A percentile compares a stretch with the other conserved stretches of the same genome.
Conservation (phyloP, 1,140 invertebrate species). For the Aphaenogaster rudis region DNA sequence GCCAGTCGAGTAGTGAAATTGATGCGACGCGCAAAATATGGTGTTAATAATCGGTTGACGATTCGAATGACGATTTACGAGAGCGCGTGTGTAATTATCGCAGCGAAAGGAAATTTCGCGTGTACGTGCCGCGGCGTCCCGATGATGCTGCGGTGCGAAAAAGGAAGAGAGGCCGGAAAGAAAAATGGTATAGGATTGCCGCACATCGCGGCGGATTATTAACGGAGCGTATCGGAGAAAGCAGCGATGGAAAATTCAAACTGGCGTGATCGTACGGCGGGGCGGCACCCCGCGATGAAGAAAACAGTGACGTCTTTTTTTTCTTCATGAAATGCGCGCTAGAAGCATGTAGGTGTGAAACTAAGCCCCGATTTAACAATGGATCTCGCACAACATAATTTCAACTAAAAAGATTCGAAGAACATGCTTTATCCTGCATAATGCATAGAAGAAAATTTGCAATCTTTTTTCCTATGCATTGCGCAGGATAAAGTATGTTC, state of each 20-base stretch:
- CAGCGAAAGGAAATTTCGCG: conserved; percentile 81
- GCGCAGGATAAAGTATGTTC: neutral
- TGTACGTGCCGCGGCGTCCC: conserved; percentile 63
- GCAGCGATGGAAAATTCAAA: conserved; percentile 80
- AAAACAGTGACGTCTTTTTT: conserved; percentile 35
- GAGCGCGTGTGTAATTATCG: conserved; percentile 46
- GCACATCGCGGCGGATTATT: conserved; percentile 79
- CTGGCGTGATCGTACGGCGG: conserved; percentile 46
- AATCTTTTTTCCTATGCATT: neutral
- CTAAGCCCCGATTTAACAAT: neutral
- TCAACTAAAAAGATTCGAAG: neutral
- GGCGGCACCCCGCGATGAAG: conserved; percentile 66
- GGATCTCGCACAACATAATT: neutral
- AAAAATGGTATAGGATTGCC: conserved; percentile 70
- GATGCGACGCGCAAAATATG: conserved; percentile 12
- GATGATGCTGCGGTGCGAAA: conserved; percentile 73
- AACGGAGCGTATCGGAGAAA: conserved; percentile 86
- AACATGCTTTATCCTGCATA: no score
- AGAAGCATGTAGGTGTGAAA: neutral
- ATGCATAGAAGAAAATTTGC: neutral
- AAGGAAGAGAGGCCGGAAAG: conserved; percentile 72
- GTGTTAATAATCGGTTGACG: conserved; percentile 15
- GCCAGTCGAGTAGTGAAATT: conserved; percentile 42
- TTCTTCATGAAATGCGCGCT: neutral
- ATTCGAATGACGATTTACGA: conserved; percentile 13